These are phyloP conservation scores for Ellobius talpinus DNA, from an alignment of 2,113 vertebrate genomes.

Conservation along the genomic window DNA sequence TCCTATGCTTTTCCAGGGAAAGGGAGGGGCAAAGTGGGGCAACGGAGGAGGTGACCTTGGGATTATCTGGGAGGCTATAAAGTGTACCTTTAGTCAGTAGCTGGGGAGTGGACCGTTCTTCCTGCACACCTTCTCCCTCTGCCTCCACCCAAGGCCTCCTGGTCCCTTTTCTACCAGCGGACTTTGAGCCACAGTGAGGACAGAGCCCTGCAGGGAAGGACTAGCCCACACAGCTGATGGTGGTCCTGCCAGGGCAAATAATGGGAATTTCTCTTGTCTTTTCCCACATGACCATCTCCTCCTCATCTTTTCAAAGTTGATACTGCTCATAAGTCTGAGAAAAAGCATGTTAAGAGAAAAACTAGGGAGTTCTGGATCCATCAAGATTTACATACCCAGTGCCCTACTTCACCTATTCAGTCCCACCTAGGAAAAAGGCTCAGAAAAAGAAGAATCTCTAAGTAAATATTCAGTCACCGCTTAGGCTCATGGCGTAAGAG, in stretches of 20 bases:
- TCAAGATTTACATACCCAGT: neutral
- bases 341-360: neutral
- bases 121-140: slow-evolving; percentile 28
- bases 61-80: slow-evolving; percentile 73
- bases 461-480: neutral
- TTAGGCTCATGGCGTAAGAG: neutral
- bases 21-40: slow-evolving; percentile 47
- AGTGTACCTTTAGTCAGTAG: slow-evolving; percentile 69
- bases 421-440: neutral
- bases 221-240: neutral
- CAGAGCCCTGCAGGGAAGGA: neutral
- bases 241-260: neutral
- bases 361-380: neutral
- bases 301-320: slow-evolving; percentile 35
- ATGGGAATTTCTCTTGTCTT: slow-evolving; percentile 1
- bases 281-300: neutral
- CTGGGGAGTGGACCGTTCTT: slow-evolving; percentile 56
- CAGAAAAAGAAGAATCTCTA: neutral
- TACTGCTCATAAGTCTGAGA: neutral
- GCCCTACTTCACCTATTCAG: neutral
- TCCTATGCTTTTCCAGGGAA: neutral
- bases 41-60: slow-evolving; percentile 72
- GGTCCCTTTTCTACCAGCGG: neutral
- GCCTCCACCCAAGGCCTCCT: slow-evolving; percentile 41
- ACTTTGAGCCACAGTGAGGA: slow-evolving; percentile 45